phyloP scores from a whole-genome alignment of 2,113 vertebrate genomes.

The Hypomesus transpacificus region DNA sequence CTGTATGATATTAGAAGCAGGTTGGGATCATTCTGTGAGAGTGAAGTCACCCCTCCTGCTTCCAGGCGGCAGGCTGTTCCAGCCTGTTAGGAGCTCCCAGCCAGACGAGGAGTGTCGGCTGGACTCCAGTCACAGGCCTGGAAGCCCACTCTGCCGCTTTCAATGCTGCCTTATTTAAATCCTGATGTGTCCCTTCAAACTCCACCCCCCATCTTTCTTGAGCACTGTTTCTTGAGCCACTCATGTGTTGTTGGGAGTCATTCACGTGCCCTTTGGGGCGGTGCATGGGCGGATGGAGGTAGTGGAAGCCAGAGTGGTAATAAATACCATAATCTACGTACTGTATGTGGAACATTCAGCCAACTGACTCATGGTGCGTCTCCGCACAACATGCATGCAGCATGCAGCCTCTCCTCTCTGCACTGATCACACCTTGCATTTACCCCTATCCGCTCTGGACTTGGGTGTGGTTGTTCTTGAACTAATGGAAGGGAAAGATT shows the following conservation, averaged over 20 bases:
- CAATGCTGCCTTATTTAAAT: conserved; percentile 50
- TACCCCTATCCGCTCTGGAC: too few species aligned
- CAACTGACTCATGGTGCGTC: conserved; percentile 24
- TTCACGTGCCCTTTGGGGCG: conserved; percentile 48
- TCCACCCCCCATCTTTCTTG: conserved; percentile 43
- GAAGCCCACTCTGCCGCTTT: conserved; percentile 76
- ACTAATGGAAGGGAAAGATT: neutral
- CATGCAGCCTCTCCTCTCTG: conserved; percentile 33
- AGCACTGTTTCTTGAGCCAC: conserved; percentile 51
- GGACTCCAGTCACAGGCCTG: conserved; percentile 78
- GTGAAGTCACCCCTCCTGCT: conserved; percentile 90
- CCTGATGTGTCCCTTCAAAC: conserved; percentile 62
- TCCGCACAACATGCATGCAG: neutral
- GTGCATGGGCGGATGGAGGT: conserved; percentile 40
- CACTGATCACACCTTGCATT: neutral
- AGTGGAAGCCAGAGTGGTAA: conserved; percentile 50
- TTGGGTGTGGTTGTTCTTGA: neutral
- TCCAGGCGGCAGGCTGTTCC: conserved; percentile 71
- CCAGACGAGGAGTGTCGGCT: conserved; percentile 86
- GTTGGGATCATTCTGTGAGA: conserved; percentile 88
- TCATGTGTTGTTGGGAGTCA: conserved; percentile 54
- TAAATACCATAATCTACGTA: conserved; percentile 49
- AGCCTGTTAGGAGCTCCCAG: conserved; percentile 76
- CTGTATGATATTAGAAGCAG: conserved; percentile 90
- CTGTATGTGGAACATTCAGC: conserved; percentile 44